Base-by-base conservation (phyloP, 2,797 vertebrate species). In the Tenualosa thibaudeaui region DNA sequence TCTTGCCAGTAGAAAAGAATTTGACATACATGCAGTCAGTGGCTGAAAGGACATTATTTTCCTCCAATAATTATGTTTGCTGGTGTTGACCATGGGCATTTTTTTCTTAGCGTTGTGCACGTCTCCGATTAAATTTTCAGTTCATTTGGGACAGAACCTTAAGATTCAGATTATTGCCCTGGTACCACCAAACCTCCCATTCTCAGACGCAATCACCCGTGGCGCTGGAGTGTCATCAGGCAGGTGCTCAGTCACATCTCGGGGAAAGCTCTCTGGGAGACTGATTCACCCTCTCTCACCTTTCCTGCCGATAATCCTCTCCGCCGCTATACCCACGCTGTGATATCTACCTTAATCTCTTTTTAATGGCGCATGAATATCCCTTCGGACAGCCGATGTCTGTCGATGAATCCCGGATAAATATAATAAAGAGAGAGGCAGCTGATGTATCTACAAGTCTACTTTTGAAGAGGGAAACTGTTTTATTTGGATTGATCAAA, bases 301-400 rank as follows among this genome's bases (percentile, higher is more conserved):
- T 94, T 90, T 92, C 91, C 92, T 83, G 83, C 90, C 90, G 91
- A 92, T 94, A 92, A 94, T 90, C 91, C 53, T 90, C 87, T 90
- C 90, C 89, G 62, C 88, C 88, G 89, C 84, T 84, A 90, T 87
- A 86, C 85, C 58, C 92, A 84, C 89, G 88, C 91, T 90, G 92
- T 82, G 91, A 90, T 90, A 81, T 86, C 90, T 86, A 92, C 92
- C 90, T 93, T 96, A 95, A 95, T 95, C 95, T 95, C 90, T 83
- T 95, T 95, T 94, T 95, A 96, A 95, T 94, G 92, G 93, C 90
- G 88, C 88, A 86, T 84, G 87, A 90, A 89, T 86, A 86, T 92
- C 93, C 92, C 93, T 0, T 62, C 92, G 90, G 93, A 90, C 3
- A 71, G 43, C 37, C 71, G 24, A 46, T 5, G 22, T 43, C 71